Base-by-base conservation (phyloP, 2,797 vertebrate genomes). In the Acipenser transmontanus region DNA sequence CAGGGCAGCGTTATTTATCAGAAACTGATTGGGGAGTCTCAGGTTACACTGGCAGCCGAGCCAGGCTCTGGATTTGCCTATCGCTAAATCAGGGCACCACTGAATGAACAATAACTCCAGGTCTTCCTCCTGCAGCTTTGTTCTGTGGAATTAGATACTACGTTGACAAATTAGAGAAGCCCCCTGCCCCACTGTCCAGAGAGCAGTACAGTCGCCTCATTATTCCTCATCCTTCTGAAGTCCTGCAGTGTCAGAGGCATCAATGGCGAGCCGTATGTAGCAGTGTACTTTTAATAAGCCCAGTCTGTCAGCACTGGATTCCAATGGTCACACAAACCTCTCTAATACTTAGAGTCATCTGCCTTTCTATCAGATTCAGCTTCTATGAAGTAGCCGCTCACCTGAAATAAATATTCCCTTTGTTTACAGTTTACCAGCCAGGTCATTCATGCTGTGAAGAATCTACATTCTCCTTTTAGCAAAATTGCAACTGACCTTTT, bases 111-210 rank as follows among this genome's bases (percentile, higher is more conserved):
- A 85, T 90, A 76, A 84, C 83, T 81, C 81, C 85, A 87, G 85
- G 88, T 91, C 86, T 88, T 86, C 88, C 89, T 88, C 79, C 83
- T 77, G 20, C 0, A 85, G 88, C 89, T 91, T 91, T 91, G 86
- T 91, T 88, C 87, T 49, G 71, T 84, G 90, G 90, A 92, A 92
- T 90, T 82, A 91, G 89, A 92, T 91, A 91, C 87, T 90, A 89
- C 86, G 87, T 84, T 85, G 88, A 91, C 91, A 92, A 92, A 91
- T 92, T 90, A 90, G 89, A 87, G 78, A 78, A 76, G 80, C 79
- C 82, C 80, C 69, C 72, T 71, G 72, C 76, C 74, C 77, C 66
- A 61, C 71, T 70, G 75, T 82, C 73, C 75, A 73, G 34, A 50
- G 73, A 54, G 17, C 68, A 75, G 73, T 74, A 92, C 87, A 92